A percentile compares a stretch with the other conserved stretches of the same genome.
These are phyloP conservation scores for Hyles euphorbiae DNA, from an alignment of 1,140 invertebrate genomes.

Conservation along the genomic window DNA sequence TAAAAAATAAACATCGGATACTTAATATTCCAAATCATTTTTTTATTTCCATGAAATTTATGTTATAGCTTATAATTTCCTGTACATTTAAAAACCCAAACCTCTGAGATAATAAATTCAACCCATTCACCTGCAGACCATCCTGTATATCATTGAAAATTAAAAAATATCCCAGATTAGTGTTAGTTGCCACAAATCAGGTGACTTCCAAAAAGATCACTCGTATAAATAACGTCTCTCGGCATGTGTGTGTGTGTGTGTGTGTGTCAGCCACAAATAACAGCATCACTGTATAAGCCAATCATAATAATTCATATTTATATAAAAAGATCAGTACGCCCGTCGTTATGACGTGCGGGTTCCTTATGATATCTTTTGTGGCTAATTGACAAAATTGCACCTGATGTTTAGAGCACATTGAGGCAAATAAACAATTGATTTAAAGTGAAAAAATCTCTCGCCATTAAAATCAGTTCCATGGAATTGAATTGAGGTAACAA, in stretches of 20 bases:
- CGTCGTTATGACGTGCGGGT: not conserved
- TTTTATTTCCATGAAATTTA: not conserved
- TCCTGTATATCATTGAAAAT: slow-evolving; percentile 1
- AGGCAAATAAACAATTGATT: too few species aligned
- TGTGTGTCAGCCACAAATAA: slow-evolving; percentile 11
- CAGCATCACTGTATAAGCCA: slow-evolving; percentile 17
- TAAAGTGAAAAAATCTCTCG: too few species aligned
- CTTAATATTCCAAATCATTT: not conserved
- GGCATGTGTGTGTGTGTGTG: not conserved
- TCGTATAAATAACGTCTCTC: slow-evolving; percentile 16
- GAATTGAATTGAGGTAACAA: too few species aligned
- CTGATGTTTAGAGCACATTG: too few species aligned
- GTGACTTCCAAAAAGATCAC: slow-evolving; percentile 6
- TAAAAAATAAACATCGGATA: not conserved
- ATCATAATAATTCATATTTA: slow-evolving; percentile 35
- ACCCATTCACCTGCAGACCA: not conserved
- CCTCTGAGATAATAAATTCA: too few species aligned
- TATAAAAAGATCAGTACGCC: slow-evolving; percentile 11
- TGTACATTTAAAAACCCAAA: too few species aligned
- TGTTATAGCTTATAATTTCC: too few species aligned
- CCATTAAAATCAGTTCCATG: too few species aligned
- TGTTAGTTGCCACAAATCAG: slow-evolving; percentile 7
- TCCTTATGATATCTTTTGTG: slow-evolving; percentile 2
- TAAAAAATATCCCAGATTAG: slow-evolving; percentile 7
- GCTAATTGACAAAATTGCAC: too few species aligned